Base-by-base conservation (phyloP, 2,797 vertebrate species). In the Oophaga sylvatica region DNA sequence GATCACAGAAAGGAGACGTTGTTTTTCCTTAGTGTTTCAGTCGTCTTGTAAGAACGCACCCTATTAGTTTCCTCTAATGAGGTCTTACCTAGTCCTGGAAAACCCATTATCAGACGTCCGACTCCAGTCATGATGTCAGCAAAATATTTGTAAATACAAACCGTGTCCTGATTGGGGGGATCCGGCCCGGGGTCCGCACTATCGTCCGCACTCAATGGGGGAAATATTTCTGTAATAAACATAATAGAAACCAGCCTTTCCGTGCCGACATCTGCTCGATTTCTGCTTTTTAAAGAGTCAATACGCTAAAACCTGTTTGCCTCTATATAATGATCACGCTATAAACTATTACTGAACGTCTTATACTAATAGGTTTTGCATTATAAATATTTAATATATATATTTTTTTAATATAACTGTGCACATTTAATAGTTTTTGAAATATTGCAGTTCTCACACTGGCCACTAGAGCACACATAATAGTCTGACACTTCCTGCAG, bases 141-240 rank as follows among this genome's bases (percentile, higher is more conserved):
- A 73, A 81, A 48, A 70, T 87, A 45, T 78, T 48, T 20, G 67
- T 81, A 75, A 81, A 81, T 81, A 73, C 67, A 81, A 81, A 81
- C 62, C 0, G 20, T 48, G 67, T 91, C 57, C 0, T 20, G 70
- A 91, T 92, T 91, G 91, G 91, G 2, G 9, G 19, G 62, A 45
- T 41, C 62, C 20, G 53, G 3, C 29, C 53, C 53, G 67, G 48
- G 13, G 16, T 9, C 82, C 26, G 6, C 17, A 48, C 68, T 4
- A 29, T 26, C 12, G 20, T 56, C 48, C 1, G 13, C 17, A 5
- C 20, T 75, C 19, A 22, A 6, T 22, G n/a, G 59, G 16, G 59
- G 59, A 19, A 45, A 45, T 2, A 26, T 16, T 80, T 63, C 20
- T 11, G 63, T 80, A 45, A 16, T n/a, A 22, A n/a, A 45, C 63